These are phyloP conservation scores for Perccottus glenii DNA, from an alignment of 2,113 vertebrate genomes.

Conservation along the genomic window DNA sequence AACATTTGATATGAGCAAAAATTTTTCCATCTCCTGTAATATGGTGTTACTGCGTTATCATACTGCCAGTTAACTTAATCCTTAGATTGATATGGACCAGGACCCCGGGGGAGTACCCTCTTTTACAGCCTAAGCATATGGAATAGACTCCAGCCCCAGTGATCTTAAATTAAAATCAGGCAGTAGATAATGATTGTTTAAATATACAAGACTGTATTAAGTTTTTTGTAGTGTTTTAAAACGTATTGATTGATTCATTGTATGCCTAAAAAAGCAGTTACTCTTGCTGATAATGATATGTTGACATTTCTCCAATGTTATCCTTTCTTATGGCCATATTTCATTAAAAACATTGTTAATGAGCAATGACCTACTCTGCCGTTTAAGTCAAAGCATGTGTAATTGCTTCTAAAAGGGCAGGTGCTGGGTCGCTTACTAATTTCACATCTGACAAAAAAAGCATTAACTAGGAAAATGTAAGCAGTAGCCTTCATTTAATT, in stretches of 20 bases:
- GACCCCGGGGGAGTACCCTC: neutral
- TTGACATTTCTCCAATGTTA: neutral
- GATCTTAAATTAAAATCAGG: neutral
- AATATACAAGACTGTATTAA: neutral
- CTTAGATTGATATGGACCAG: neutral
- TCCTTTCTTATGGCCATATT: neutral
- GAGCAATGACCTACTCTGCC: slow-evolving; percentile 7
- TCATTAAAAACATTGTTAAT: slow-evolving; percentile 2
- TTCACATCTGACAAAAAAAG: slow-evolving; percentile 9
- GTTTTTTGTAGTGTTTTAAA: neutral
- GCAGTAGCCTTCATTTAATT: neutral
- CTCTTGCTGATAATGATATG: neutral
- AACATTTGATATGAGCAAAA: too few relatives aligned
- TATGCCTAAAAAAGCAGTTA: neutral
- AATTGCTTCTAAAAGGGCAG: slow-evolving; percentile 7
- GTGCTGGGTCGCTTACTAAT: slow-evolving; percentile 11
- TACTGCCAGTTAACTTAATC: too few relatives aligned
- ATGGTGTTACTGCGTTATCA: too few relatives aligned
- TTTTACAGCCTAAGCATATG: too few relatives aligned
- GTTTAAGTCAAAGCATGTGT: slow-evolving; percentile 12
- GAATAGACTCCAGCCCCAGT: neutral
- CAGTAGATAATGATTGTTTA: neutral
- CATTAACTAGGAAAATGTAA: slow-evolving; percentile 6
- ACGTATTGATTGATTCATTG: neutral
- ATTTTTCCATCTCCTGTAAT: too few relatives aligned